Evolutionary conservation across 2,888 invertebrate species (phyloP).

Genomic region (Erannis defoliaria): DNA sequence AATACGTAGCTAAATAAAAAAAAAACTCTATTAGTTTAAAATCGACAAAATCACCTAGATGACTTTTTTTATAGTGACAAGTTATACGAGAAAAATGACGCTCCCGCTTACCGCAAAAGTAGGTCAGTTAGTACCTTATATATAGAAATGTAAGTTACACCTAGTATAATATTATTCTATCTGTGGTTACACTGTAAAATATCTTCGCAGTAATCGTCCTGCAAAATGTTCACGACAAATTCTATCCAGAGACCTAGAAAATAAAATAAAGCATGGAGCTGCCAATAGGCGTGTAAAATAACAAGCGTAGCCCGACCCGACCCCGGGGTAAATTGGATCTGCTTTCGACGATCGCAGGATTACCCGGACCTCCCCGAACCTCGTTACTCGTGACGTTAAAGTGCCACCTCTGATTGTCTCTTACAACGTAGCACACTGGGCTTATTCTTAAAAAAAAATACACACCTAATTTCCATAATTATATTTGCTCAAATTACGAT

Average conservation of each 20-base stretch:
- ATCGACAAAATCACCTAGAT: too few species aligned
- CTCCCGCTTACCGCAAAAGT: too few species aligned
- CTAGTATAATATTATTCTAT: too few species aligned
- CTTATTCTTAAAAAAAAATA: neutral
- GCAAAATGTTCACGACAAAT: constrained; percentile 44
- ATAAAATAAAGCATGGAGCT: constrained; percentile 41
- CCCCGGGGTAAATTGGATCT: constrained; percentile 64
- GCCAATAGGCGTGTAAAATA: constrained; percentile 36
- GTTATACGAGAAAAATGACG: too few species aligned
- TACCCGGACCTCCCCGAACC: constrained; percentile 47
- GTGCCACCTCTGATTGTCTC: constrained; percentile 64
- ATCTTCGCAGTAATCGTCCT: constrained; percentile 13
- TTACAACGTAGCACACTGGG: constrained; percentile 55
- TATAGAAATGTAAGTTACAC: too few species aligned
- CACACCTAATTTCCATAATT: neutral
- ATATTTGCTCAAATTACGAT: neutral
- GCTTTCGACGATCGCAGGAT: constrained; percentile 53
- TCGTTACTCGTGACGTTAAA: constrained; percentile 59
- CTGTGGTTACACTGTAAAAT: too few species aligned
- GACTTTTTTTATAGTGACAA: too few species aligned
- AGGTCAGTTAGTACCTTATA: too few species aligned
- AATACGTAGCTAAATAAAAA: too few species aligned
- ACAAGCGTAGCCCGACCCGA: constrained; percentile 39
- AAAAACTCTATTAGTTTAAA: too few species aligned
- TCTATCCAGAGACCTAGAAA: constrained; percentile 34